A percentile compares a stretch with the other conserved stretches of the same genome.
Conservation (phyloP, 2,888 invertebrate genomes). For the Halictus ligatus region DNA sequence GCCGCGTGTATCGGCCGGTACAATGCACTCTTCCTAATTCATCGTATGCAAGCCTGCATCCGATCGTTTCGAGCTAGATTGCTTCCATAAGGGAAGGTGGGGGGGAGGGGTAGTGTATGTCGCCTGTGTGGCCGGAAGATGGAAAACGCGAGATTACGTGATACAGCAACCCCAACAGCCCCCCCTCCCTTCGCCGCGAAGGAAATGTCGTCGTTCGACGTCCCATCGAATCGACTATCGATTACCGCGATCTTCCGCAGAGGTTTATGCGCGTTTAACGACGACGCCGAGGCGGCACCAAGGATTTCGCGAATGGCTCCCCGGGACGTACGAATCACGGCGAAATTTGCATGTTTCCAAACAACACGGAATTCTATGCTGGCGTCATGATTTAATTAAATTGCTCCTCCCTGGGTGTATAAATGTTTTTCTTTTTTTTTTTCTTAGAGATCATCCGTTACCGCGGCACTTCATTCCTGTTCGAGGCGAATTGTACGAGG, state of each 20-base stretch:
- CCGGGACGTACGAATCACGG: background rate
- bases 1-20: background rate
- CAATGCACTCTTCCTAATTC: constrained; percentile 53
- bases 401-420: background rate
- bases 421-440: too few relatives aligned
- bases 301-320: constrained; percentile 29
- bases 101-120: constrained; percentile 19
- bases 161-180: constrained; percentile 8
- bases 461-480: background rate
- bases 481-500: background rate
- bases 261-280: constrained; percentile 49
- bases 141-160: constrained; percentile 54
- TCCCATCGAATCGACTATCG: constrained; percentile 56
- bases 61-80: constrained; percentile 46
- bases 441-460: background rate
- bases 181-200: background rate
- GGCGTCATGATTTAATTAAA: constrained; percentile 12
- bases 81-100: constrained; percentile 48
- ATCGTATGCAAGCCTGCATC: constrained; percentile 36
- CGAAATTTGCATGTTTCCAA: constrained; percentile 29
- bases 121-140: constrained; percentile 38
- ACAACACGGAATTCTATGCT: constrained; percentile 17
- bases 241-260: constrained; percentile 53
- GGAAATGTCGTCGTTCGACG: constrained; percentile 31
- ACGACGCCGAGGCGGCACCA: background rate